Base-by-base conservation (phyloP, 2,113 vertebrate genomes). In the Regulus satrapa region DNA sequence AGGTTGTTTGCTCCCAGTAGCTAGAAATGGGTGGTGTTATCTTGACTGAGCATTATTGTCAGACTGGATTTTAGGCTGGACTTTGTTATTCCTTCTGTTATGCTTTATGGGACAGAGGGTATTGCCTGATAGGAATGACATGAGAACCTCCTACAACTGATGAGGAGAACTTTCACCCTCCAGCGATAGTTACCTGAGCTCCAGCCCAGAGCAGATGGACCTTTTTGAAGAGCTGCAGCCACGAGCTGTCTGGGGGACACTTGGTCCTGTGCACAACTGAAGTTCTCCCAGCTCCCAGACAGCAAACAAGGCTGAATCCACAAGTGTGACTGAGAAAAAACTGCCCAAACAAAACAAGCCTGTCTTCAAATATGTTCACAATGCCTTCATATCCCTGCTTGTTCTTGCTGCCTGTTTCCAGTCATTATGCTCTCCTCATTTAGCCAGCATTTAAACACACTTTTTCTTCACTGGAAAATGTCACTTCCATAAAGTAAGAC, bases 181-280 rank as follows among this genome's bases (percentile, higher is more conserved):
- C 58, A 63, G 7, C 26, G 25, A 55, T 59, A 20, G 36, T 73
- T 69, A 34, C 36, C 38, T 54, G 51, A 82, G 45, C 55, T 81
- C 38, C 21, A 20, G 29, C 32, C n/a, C 8, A 14, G 26, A 17
- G 51, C 10, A 66, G 46, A 18, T 20, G 12, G 6, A 40, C 19
- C 25, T 79, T 45, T 75, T 48, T 45, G 41, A 40, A 64, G 54
- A 72, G 48, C 54, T 73, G 43, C n/a, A 74, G 31, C 32, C 6
- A 1, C 0, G 0, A 66, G 58, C 17, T 5, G 0, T 41, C 51
- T 51, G 20, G 6, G 14, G 40, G 5, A 38, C 8, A 1, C 36
- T 29, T 40, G 77, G 32, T 73, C 40, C 55, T 48, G 21, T 43
- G 28, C n/a, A 58, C 5, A 3, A 1, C 15, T 17, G 32, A 74